Conservation (phyloP, 2,797 vertebrate species). For the Typhlichthys subterraneus region DNA sequence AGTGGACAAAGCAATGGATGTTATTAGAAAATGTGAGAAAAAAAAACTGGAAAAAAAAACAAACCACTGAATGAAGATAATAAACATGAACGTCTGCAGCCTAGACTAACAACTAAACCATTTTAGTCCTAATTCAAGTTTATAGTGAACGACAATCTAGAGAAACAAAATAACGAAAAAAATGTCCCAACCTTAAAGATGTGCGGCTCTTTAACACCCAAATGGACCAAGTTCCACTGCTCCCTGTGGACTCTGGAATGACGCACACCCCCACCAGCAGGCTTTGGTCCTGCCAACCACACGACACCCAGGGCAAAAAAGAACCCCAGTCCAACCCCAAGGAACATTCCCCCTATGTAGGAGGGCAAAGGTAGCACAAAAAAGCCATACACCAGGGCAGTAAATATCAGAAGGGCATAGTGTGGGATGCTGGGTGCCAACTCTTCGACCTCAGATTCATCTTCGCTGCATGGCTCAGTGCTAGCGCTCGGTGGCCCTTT, state of each 20-base stretch:
- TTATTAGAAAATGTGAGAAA: neutral
- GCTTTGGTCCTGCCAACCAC: conserved; percentile 87
- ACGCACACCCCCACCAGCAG: conserved; percentile 56
- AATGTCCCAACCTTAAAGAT: conserved; percentile 87
- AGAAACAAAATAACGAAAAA: neutral
- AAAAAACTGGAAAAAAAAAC: too few species aligned
- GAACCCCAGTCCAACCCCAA: conserved; percentile 90
- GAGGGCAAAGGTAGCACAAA: conserved; percentile 90
- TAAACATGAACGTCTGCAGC: neutral
- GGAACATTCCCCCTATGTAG: conserved; percentile 85
- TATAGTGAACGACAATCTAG: neutral
- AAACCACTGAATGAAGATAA: neutral
- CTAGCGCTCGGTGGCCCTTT: conserved; percentile 46
- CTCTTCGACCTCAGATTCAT: conserved; percentile 72
- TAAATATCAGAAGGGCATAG: conserved; percentile 83
- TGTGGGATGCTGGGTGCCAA: conserved; percentile 78
- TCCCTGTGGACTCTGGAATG: conserved; percentile 54
- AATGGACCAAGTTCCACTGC: conserved; percentile 65
- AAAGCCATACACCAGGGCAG: conserved; percentile 86
- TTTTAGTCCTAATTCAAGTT: neutral
- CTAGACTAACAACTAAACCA: neutral
- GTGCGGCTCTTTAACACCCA: conserved; percentile 91
- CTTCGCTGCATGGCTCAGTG: conserved; percentile 68
- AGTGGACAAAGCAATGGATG: neutral
- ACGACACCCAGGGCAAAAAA: conserved; percentile 87